Evolutionary conservation across 2,888 invertebrate genomes (phyloP), one percentile per base, ranked within the genome.

Genomic region (Zootermopsis nevadensis): DNA sequence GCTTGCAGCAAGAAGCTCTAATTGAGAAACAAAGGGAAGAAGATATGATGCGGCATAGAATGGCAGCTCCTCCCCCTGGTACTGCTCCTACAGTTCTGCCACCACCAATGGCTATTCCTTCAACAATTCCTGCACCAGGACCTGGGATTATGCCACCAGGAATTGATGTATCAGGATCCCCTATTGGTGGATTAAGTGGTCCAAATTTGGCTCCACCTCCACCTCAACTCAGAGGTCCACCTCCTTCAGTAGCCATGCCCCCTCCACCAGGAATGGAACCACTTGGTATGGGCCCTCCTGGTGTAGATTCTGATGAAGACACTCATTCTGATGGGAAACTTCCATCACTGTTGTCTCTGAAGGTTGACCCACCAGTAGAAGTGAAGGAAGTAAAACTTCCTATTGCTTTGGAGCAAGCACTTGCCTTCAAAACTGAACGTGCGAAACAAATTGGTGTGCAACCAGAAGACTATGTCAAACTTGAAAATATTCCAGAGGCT

Each of bases 381-480:
- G 90, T 93, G 82, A 86, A 87, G 12, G 85, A 83, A 53, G 82
- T 86, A 2, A 84, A 85, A 1, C 90, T 98, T 66, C 97, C 98
- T 0, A 96, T 96, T 87, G 98, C 96, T 19, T 89, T 98, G 76
- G 98, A 98, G 89, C 97, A 97, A 89, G 97, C 96, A 19, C 90
- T 98, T 0, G 97, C 97, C 19, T 93, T 97, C 83, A 97, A 97
- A 89, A 95, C 94, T 87, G 96, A 96, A 87, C 91, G 97, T 85
- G 97, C 95, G 6, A 94, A 95, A 86, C 95, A 97, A 88, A 91
- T 97, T 74, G 95, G 95, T 12, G 91, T 91, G 85, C 91, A 93
- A 74, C 90, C 91, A 8, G 83, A 85, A 53, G 81, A 84, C 15
- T 77, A 66, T 19, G 77, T 38, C n/a, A 76, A 76, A 12, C 42